phyloP scores from a whole-genome alignment of 2,797 vertebrate species.

The Setipinna tenuifilis region DNA sequence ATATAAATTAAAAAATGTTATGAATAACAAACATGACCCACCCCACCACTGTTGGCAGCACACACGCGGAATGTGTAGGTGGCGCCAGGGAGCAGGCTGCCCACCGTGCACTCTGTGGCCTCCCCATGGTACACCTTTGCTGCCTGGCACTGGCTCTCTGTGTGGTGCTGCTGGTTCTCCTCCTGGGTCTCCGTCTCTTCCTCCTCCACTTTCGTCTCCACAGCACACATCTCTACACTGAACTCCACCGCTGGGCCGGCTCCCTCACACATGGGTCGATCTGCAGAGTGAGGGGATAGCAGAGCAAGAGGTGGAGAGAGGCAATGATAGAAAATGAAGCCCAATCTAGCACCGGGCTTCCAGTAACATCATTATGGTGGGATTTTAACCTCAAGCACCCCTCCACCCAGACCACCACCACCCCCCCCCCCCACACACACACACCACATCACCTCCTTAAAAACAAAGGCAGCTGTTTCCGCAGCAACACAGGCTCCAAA shows the following conservation, averaged over 20 bases:
- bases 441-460: constrained; percentile 27
- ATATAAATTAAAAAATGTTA: not conserved
- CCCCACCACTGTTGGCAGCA: constrained; percentile 91
- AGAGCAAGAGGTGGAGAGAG: not conserved
- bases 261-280: constrained; percentile 61
- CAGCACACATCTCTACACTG: constrained; percentile 91
- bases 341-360: not conserved
- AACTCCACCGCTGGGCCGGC: constrained; percentile 84
- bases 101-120: constrained; percentile 86
- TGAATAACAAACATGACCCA: constrained; percentile 62
- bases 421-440: not conserved
- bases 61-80: constrained; percentile 87
- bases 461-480: constrained; percentile 18
- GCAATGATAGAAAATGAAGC: not conserved
- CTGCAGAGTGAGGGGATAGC: constrained; percentile 49
- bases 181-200: constrained; percentile 37
- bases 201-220: constrained; percentile 69
- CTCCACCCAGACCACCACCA: too few species aligned
- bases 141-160: not conserved
- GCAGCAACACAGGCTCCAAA: constrained; percentile 11
- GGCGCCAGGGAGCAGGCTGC: constrained; percentile 89
- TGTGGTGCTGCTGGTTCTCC: not conserved
- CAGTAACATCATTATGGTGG: not conserved
- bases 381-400: not conserved
- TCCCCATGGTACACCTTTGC: constrained; percentile 85